Evolutionary conservation across 2,797 vertebrate genomes (phyloP).

Genomic region (Geranospiza caerulescens): DNA sequence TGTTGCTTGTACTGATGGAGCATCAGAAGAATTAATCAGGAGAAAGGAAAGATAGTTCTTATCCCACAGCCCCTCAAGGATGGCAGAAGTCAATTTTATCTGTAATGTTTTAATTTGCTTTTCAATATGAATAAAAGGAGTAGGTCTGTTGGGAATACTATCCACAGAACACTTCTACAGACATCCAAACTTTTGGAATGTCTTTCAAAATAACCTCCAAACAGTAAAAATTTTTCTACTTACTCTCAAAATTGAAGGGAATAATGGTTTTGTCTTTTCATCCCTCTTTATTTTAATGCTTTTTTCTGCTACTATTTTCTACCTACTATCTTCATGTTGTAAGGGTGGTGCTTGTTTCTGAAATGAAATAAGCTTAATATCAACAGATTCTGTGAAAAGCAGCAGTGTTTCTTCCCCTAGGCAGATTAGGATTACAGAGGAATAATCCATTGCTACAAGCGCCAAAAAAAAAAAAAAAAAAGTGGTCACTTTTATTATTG

Average conservation of each 20-base stretch:
- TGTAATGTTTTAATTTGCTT: not conserved
- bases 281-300: not conserved
- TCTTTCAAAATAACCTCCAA: not conserved
- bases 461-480: not conserved
- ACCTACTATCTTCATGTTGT: not conserved
- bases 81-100: not conserved
- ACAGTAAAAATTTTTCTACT: accelerated
- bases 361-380: not conserved
- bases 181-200: not conserved
- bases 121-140: not conserved
- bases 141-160: not conserved
- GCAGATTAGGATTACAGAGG: not conserved
- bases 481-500: not conserved
- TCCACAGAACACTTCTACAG: not conserved
- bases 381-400: not conserved
- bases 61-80: not conserved
- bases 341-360: not conserved
- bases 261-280: not conserved
- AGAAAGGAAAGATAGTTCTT: not conserved
- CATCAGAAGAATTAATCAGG: not conserved
- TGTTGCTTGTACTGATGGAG: not conserved
- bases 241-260: not conserved
- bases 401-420: not conserved
- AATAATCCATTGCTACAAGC: not conserved
- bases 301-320: not conserved